Conservation (phyloP, 64 coral and sea anemone genomes). For the Montipora sp. region DNA sequence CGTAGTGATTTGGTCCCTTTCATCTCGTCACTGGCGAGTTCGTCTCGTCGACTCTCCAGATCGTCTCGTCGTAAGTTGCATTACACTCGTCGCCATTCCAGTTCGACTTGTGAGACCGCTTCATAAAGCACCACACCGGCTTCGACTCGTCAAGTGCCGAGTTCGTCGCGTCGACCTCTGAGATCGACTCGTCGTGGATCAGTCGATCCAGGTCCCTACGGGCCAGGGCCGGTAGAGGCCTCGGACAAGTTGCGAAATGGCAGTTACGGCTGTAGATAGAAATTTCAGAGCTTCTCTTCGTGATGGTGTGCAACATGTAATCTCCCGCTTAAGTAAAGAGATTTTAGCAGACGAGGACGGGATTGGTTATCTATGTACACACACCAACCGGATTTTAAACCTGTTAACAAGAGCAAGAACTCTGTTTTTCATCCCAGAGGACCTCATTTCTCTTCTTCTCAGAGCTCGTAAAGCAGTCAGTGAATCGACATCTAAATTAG, state of each 20-base stretch:
- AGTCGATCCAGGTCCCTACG: not conserved
- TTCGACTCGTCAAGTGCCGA: not conserved
- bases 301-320: too few species aligned
- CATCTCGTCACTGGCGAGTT: too few species aligned
- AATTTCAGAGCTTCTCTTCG: too few species aligned
- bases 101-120: not conserved
- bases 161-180: not conserved
- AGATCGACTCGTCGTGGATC: too few species aligned
- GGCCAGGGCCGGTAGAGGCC: not conserved
- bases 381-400: not conserved
- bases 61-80: too few species aligned
- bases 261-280: too few species aligned
- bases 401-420: not conserved
- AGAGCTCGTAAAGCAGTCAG: not conserved
- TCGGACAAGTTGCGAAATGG: not conserved
- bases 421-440: not conserved
- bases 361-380: not conserved
- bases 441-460: not conserved
- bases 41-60: too few species aligned
- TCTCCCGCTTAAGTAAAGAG: not conserved
- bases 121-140: not conserved
- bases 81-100: not conserved
- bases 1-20: not conserved
- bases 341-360: conserved; percentile 1
- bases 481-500: not conserved